phyloP scores from a whole-genome alignment of 1,140 invertebrate genomes.

The Dinoponera quadriceps region DNA sequence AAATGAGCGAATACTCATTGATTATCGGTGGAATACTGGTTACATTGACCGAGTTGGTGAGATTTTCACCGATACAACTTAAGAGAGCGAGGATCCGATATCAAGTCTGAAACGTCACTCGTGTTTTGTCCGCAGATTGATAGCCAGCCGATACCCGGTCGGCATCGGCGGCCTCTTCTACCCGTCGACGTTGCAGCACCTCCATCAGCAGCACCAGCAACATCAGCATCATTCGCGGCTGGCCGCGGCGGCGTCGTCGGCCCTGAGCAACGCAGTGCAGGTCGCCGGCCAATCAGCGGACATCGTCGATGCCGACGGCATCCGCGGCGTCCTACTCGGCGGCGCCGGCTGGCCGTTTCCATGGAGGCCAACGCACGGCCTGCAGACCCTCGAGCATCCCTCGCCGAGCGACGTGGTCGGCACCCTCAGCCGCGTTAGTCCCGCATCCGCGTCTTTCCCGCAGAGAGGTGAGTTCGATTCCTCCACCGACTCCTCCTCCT shows the following conservation, averaged over 20 bases:
- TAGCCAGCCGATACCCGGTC: slow-evolving; percentile 90
- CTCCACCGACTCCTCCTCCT: too few species aligned
- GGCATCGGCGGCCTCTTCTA: slow-evolving; percentile 85
- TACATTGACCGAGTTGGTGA: too few species aligned
- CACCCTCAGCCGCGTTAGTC: slow-evolving; percentile 82
- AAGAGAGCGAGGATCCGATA: too few species aligned
- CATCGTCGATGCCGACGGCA: slow-evolving; percentile 78
- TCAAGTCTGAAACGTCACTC: background rate
- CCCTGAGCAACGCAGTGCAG: slow-evolving; percentile 81
- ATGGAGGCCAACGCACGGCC: slow-evolving; percentile 82
- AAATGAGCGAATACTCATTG: too few species aligned
- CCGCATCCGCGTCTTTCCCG: slow-evolving; percentile 81
- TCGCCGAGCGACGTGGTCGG: slow-evolving; percentile 80
- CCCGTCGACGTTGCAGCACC: slow-evolving; percentile 83
- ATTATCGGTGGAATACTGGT: too few species aligned
- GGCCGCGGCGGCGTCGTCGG: slow-evolving; percentile 79
- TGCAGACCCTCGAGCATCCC: slow-evolving; percentile 83
- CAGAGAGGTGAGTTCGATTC: slow-evolving; percentile 81
- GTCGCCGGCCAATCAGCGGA: slow-evolving; percentile 82
- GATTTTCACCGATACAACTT: too few species aligned
- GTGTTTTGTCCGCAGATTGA: slow-evolving; percentile 86
- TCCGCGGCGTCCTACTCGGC: slow-evolving; percentile 80
- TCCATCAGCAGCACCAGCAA: slow-evolving; percentile 83
- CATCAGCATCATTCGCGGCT: slow-evolving; percentile 82
- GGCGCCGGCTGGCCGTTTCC: slow-evolving; percentile 83